Base-by-base conservation (phyloP, 1,140 invertebrate species). In the Zaprionus capensis region DNA sequence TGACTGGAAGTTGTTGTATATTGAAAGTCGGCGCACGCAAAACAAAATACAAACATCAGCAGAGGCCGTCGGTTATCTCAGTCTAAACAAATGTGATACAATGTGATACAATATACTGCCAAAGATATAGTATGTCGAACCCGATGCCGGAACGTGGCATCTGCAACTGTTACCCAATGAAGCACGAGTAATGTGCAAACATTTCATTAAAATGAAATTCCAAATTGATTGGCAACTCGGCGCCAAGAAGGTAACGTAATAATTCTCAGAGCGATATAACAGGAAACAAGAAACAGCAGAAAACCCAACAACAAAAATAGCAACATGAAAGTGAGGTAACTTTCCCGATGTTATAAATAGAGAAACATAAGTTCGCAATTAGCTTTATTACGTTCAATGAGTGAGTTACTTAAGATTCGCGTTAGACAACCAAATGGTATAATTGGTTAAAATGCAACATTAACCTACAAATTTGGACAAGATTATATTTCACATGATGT, bases 181-280 rank as follows among this genome's bases (percentile, higher is more conserved):
- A 34, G 64, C 24, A 46, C 55, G 36, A 46, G 53, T 31, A 59
- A 36, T 58, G 51, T 58, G 72, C 62, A 76, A 72, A 62, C 57
- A 57, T 76, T 71, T 76, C 31, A 71, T 66, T 41, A 57, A 66
- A 78, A 75, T 76, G 24, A 62, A 76, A 72, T 76, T 63, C 63
- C 26, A 59, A 76, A 58, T 63, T 72, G 74, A 65, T 76, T 65
- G 62, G 57, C 11, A 75, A 44, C 7, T 20, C 5, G 26, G 53
- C 41, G 38, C 38, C 55, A 36, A 44, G 36, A 59, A 34, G 17
- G 34, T 73, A 41, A 61, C 56, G 44, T 36, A 66, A 53, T 38
- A 64, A 56, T 55, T 61, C 57, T 53, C 46, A 9, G n/a, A 14
- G 49, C 53, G 20, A 55, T 38, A 51, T 4, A 55, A 49, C 24